Evolutionary conservation across 2,797 vertebrate species (phyloP).

Genomic region (Lerista edwardsae): DNA sequence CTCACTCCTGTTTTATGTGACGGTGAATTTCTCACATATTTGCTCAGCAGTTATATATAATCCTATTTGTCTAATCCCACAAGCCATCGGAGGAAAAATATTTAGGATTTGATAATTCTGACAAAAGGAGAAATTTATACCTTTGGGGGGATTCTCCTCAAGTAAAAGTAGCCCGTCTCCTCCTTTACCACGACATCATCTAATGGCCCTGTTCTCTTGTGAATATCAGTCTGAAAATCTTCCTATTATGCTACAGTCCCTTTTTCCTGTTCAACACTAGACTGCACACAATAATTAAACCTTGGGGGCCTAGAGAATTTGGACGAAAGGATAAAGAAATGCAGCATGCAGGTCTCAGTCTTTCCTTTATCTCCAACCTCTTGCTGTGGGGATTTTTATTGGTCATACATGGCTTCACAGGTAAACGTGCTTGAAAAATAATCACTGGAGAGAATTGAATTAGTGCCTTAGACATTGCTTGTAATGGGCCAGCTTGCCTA

Average conservation of each 20-base stretch:
- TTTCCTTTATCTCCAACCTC: conserved; percentile 76
- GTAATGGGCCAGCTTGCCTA: conserved; percentile 78
- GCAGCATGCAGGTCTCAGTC: conserved; percentile 65
- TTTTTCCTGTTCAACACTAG: conserved; percentile 81
- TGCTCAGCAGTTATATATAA: conserved; percentile 44
- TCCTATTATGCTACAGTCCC: conserved; percentile 79
- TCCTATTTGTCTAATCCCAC: conserved; percentile 31
- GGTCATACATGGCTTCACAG: conserved; percentile 91
- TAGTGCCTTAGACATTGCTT: conserved; percentile 73
- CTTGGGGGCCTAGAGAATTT: conserved; percentile 83
- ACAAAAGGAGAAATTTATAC: conserved; percentile 42
- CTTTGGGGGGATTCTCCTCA: conserved; percentile 45
- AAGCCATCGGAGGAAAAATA: conserved; percentile 46
- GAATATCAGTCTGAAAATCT: conserved; percentile 81
- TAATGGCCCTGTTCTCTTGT: conserved; percentile 51
- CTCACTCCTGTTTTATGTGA: background rate
- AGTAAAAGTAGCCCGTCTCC: conserved; percentile 39
- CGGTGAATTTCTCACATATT: conserved; percentile 39
- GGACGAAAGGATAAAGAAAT: conserved; percentile 87
- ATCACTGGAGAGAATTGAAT: conserved; percentile 83
- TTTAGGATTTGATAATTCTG: conserved; percentile 46
- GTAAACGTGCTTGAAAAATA: conserved; percentile 87
- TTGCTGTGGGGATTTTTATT: conserved; percentile 90
- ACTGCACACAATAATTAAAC: conserved; percentile 91
- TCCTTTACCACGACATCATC: conserved; percentile 6